A percentile compares a stretch with the other conserved stretches of the same genome.
Conservation (phyloP, 92 coral and sea anemone species). For the Paragorgia papillata region DNA sequence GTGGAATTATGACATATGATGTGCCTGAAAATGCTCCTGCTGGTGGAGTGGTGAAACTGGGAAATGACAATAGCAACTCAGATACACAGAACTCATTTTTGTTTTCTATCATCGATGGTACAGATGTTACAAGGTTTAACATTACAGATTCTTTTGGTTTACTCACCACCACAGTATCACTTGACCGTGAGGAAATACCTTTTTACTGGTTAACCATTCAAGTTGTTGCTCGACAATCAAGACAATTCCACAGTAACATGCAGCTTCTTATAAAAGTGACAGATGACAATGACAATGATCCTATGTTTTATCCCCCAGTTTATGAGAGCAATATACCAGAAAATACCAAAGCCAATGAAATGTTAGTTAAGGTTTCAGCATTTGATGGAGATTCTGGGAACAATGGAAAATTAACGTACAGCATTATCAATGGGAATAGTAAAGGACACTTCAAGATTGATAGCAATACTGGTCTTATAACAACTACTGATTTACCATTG, state of each 20-base stretch:
- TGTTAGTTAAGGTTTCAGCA: conserved; percentile 76
- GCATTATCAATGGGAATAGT: conserved; percentile 75
- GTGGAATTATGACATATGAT: conserved; percentile 55
- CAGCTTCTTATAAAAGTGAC: conserved; percentile 74
- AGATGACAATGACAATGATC: conserved; percentile 78
- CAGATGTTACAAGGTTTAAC: conserved; percentile 85
- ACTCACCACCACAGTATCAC: conserved; percentile 62
- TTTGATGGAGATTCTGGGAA: conserved; percentile 71
- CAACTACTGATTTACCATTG: conserved; percentile 61
- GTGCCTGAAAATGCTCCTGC: conserved; percentile 68
- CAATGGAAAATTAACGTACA: conserved; percentile 68
- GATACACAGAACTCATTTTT: background rate
- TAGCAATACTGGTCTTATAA: conserved; percentile 69
- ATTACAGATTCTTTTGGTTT: conserved; percentile 74
- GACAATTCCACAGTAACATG: conserved; percentile 77
- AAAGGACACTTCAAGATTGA: conserved; percentile 70
- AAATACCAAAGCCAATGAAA: conserved; percentile 62
- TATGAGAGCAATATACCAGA: conserved; percentile 82
- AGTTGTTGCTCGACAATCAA: conserved; percentile 73
- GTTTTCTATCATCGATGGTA: conserved; percentile 84
- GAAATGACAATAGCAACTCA: conserved; percentile 62
- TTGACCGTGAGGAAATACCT: conserved; percentile 73
- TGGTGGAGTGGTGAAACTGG: conserved; percentile 57
- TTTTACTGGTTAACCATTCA: conserved; percentile 93
- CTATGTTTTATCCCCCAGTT: conserved; percentile 83